These are phyloP conservation scores for Gambelia wislizenii DNA, from an alignment of 2,797 vertebrate species.

Conservation along the genomic window DNA sequence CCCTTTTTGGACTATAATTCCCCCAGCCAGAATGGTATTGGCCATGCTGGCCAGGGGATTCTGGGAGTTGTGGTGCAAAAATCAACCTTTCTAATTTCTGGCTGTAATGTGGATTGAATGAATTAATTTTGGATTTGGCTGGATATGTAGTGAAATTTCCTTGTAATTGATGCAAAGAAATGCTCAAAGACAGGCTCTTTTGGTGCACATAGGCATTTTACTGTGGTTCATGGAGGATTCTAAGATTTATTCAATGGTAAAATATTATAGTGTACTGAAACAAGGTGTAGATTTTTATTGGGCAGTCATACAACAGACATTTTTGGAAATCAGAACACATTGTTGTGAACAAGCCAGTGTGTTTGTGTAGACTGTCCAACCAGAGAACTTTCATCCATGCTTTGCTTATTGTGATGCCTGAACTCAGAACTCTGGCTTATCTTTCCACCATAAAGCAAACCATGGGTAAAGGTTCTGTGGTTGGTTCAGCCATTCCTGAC, in stretches of 20 bases:
- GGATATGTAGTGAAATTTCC: no score
- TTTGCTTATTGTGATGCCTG: not conserved
- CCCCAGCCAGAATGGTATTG: not conserved
- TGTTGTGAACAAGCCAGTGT: not conserved
- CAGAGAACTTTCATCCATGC: not conserved
- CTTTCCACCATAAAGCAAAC: not conserved
- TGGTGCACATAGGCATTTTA: not conserved
- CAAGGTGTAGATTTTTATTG: not conserved
- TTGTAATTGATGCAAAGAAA: not conserved
- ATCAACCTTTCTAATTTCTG: not conserved
- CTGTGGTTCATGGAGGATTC: not conserved
- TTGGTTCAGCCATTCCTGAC: not conserved
- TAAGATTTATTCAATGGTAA: not conserved
- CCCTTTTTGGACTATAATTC: not conserved
- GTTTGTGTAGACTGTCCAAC: not conserved
- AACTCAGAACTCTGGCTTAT: not conserved
- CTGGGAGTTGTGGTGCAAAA: not conserved
- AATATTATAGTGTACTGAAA: not conserved
- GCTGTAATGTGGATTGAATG: no score
- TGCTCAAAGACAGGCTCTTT: not conserved
- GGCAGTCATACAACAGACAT: not conserved
- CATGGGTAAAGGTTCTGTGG: not conserved
- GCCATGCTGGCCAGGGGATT: not conserved
- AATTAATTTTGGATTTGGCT: no score
- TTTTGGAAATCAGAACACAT: not conserved